These are phyloP conservation scores for Streptopelia turtur DNA, from an alignment of 2,797 vertebrate genomes.

Conservation along the genomic window DNA sequence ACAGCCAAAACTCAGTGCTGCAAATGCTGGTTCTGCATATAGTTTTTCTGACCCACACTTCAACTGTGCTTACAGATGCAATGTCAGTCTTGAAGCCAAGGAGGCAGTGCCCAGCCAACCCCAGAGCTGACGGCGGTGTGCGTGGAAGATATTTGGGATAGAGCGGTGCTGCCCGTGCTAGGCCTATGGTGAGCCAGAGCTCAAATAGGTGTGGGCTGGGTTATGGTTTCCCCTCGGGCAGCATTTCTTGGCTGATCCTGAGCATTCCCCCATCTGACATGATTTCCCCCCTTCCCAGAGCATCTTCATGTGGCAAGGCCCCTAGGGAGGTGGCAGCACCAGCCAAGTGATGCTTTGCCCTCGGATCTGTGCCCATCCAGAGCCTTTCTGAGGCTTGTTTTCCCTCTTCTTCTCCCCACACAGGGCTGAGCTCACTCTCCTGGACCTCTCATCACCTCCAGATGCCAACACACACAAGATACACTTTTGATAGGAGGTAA, in stretches of 20 bases:
- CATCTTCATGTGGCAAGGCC: neutral
- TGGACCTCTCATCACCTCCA: fast-evolving
- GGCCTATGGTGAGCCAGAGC: neutral
- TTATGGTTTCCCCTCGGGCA: neutral
- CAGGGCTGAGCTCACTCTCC: neutral
- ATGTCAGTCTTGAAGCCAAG: neutral
- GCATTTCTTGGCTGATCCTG: neutral
- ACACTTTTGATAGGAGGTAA: fast-evolving
- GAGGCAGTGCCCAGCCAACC: neutral
- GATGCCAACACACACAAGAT: fast-evolving
- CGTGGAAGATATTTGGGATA: neutral
- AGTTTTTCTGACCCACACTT: neutral
- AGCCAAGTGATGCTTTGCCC: neutral
- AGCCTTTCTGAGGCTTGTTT: neutral
- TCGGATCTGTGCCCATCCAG: neutral
- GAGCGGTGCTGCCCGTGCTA: fast-evolving
- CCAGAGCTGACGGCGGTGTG: neutral
- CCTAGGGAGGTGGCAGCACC: neutral
- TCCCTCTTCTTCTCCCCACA: neutral
- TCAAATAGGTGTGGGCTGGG: fast-evolving
- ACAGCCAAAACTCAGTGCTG: neutral
- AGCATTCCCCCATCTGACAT: neutral
- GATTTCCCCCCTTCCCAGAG: neutral
- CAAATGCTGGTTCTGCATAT: neutral
- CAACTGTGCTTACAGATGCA: neutral